Conservation (phyloP, 2,888 invertebrate genomes). For the Cryptocephalus primarius region DNA sequence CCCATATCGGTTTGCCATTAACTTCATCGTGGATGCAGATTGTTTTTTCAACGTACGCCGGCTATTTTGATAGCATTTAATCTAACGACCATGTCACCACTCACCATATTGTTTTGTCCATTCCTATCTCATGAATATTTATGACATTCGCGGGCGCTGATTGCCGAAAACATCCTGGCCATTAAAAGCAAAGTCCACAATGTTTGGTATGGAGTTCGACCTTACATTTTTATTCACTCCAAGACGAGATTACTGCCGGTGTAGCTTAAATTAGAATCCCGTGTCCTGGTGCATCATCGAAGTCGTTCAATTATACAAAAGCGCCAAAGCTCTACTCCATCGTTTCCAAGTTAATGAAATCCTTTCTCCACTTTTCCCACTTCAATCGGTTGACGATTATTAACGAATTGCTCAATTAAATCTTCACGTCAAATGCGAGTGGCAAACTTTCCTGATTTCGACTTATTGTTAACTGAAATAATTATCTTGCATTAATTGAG, state of each 20-base stretch:
- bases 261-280: no score
- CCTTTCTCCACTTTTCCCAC: no score
- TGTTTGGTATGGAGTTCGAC: no score
- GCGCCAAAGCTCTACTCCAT: no score
- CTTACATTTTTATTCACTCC: no score
- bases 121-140: slow-evolving; percentile 5
- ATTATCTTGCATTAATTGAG: slow-evolving; percentile 10
- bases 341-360: no score
- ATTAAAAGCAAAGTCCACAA: no score
- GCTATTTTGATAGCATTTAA: slow-evolving; percentile 3
- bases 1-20: slow-evolving; percentile 3
- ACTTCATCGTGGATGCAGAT: slow-evolving; percentile 20
- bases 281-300: no score
- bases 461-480: slow-evolving; percentile 12
- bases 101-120: slow-evolving; percentile 4
- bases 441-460: slow-evolving; percentile 12
- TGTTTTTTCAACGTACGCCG: slow-evolving; percentile 16
- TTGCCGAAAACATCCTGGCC: no score
- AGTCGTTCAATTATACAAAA: no score
- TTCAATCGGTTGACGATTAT: slow-evolving; percentile 7
- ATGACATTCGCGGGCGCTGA: neutral
- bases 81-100: slow-evolving; percentile 5
- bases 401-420: slow-evolving; percentile 19
- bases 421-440: slow-evolving; percentile 12
- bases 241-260: no score